Evolutionary conservation across 1,140 invertebrate genomes (phyloP), one percentile per base, ranked within the genome.

Genomic region (Copidosoma floridanum): DNA sequence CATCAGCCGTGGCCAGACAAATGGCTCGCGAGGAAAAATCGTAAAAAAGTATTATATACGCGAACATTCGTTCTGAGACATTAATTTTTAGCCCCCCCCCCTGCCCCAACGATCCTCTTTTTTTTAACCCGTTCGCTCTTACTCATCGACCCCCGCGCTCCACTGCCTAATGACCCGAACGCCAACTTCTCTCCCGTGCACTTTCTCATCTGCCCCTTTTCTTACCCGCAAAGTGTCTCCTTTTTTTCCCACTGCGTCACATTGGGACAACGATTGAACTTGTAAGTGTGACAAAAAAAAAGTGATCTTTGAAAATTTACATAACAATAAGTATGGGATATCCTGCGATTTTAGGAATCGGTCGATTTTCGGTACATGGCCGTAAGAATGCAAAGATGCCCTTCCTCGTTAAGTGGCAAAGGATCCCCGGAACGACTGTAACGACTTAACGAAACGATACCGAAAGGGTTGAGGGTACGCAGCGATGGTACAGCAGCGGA

Each of bases 1-100:
- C 43, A 41, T 10, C 16, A 21, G 44, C 44, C 21, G 23, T n/a
- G n/a, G 10, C 2, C 37, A 60, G 69, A 67, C 70, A 78, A 78
- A 78, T 76, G 75, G 68, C 67, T 77, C 70, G 70, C 68, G 65
- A 73, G 72, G 75, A 74, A 76, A 76, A 78, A 78, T 78, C 72
- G 67, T 76, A 76, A 76, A 78, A 72, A 70, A 69, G 55, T 60
- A n/a, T n/a, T n/a, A n/a, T n/a, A n/a, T n/a, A n/a, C 40, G 10
- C 43, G 35, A 73, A 71, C 71, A 72, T 79, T 78, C 76, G 75
- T 80, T 80, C 78, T 77, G 71, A 79, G 74, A 80, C 77, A 80
- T 79, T 80, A 80, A 79, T 80, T 80, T 78, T 78, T 79, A 77
- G 74, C 21, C 44, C 18, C 53, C 73, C 75, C 75, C 75, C 76